These are phyloP conservation scores for Latheticus oryzae DNA, from an alignment of 2,888 invertebrate species.

Conservation along the genomic window DNA sequence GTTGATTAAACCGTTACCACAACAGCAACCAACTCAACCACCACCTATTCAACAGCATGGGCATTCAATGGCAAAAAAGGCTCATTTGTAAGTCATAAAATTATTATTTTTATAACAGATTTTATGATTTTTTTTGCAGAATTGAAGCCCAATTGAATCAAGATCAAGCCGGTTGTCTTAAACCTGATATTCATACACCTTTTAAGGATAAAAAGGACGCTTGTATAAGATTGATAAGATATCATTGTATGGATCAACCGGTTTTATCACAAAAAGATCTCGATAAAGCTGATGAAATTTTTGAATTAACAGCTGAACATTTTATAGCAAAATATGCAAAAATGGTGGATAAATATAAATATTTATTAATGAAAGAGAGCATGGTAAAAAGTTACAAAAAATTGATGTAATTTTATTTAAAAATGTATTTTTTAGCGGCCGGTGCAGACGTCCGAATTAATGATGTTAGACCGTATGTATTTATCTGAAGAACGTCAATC, in stretches of 20 bases:
- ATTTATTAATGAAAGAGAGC: conserved; percentile 80
- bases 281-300: conserved; percentile 77
- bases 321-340: conserved; percentile 77
- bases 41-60: conserved; percentile 35
- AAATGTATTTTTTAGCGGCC: conserved; percentile 68
- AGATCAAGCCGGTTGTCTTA: conserved; percentile 79
- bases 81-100: conserved; percentile 61
- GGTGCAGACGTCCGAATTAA: conserved; percentile 79
- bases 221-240: conserved; percentile 79
- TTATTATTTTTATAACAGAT: no score
- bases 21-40: conserved; percentile 32
- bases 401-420: no score
- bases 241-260: conserved; percentile 80
- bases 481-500: conserved; percentile 78
- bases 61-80: conserved; percentile 59
- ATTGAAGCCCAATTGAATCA: conserved; percentile 80
- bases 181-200: conserved; percentile 79
- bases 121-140: conserved; percentile 64
- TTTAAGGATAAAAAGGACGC: conserved; percentile 80
- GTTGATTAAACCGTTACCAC: conserved; percentile 49
- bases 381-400: no score
- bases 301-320: conserved; percentile 75
- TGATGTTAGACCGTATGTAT: conserved; percentile 81
- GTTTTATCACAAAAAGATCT: conserved; percentile 73
- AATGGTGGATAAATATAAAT: conserved; percentile 80